Evolutionary conservation across 2,113 vertebrate genomes (phyloP), one percentile per base, ranked within the genome.

Genomic region (Oryzias woworae): DNA sequence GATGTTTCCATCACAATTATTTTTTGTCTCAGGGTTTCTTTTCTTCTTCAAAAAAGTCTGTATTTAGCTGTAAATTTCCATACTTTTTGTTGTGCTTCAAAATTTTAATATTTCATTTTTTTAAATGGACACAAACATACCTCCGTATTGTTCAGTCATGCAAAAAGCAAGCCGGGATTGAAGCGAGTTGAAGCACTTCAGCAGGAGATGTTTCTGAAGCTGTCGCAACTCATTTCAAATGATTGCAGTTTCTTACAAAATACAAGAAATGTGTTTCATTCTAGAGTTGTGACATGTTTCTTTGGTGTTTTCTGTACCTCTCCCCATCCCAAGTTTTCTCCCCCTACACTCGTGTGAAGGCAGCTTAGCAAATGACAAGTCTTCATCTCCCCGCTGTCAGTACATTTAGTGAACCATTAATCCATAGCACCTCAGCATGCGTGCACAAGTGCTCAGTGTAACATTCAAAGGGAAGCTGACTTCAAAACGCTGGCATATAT

Each of bases 401-500:
- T 85, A 71, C 75, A 23, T 88, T 90, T 85, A 80, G 71, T 49
- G 57, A 83, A 53, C 65, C 54, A 77, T 86, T 88, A 85, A 89
- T 90, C 83, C 88, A 75, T 50, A 63, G 66, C 77, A 83, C 82
- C 84, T 83, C 78, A 23, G 22, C 6, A 46, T 53, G 57, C 1
- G 46, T 20, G 58, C 14, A 17, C 23, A 50, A 12, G 61, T 22
- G 48, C 7, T 24, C 5, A 51, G 3, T 15, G 22, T 49, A 8
- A 71, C 51, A 73, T 73, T 74, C 62, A 68, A 72, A 78, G 63
- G 47, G 74, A 78, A 62, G 77, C 78, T 77, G 74, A 62, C 62
- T 70, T 77, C 41, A 22, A 70, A 79, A 69, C 10, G 77, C 66
- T 73, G 84, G 70, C 81, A 74, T 56, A 72, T 52, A 81, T 80